Evolutionary conservation across 2,797 vertebrate genomes (phyloP).

Genomic region (Cryptoblepharus egeriae): DNA sequence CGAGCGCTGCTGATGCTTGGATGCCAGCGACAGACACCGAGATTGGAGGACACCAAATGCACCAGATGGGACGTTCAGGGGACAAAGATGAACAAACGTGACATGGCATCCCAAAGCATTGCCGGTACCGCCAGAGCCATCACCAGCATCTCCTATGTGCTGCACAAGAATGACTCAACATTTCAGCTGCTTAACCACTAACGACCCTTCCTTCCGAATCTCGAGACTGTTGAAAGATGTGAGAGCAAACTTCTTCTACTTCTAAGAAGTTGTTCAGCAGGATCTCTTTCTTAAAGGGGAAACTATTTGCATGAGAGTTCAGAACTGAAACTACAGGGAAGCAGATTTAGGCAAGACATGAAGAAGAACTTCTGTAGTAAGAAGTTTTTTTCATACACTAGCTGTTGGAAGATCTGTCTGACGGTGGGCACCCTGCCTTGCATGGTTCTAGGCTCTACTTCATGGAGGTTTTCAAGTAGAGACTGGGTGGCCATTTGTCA

Average conservation of each 20-base stretch:
- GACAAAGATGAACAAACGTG: neutral
- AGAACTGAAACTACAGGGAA: too few relatives aligned
- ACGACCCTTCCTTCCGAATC: neutral
- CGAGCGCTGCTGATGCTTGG: neutral
- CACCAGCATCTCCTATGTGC: too few relatives aligned
- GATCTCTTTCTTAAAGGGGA: neutral
- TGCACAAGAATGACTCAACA: neutral
- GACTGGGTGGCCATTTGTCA: too few relatives aligned
- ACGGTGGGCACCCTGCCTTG: too few relatives aligned
- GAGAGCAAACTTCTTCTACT: neutral
- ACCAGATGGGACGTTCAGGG: conserved; percentile 49
- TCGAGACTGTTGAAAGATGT: neutral
- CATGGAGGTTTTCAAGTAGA: too few relatives aligned
- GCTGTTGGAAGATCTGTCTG: too few relatives aligned
- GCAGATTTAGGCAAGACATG: too few relatives aligned
- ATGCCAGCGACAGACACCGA: conserved; percentile 23
- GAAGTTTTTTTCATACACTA: too few relatives aligned
- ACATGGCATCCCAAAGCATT: neutral
- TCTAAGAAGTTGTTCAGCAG: neutral
- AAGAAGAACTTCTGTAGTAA: too few relatives aligned
- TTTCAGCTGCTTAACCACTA: neutral
- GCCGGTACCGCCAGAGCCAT: conserved; percentile 4
- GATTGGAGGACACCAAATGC: conserved; percentile 25
- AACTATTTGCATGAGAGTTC: neutral
- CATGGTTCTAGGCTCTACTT: too few relatives aligned